Evolutionary conservation across 2,113 vertebrate species (phyloP), one percentile per base, ranked within the genome.

Genomic region (Prochilodus magdalenae): DNA sequence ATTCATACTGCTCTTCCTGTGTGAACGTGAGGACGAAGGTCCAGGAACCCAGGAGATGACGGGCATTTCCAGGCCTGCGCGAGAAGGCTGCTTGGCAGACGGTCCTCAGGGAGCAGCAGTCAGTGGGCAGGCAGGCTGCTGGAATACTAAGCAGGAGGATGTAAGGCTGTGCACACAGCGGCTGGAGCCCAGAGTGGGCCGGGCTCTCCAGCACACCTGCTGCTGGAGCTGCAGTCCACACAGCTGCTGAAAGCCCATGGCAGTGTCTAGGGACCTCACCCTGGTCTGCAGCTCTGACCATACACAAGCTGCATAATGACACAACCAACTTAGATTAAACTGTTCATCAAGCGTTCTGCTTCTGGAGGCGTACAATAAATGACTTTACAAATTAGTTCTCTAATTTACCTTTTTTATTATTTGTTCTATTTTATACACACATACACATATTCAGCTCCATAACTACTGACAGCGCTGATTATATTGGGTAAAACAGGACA

Each of bases 121-220:
- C 82, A 71, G 44, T 40, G 75, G 27, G 63, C 55, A 82, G 71
- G 69, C 51, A 30, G 36, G 24, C 40, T 20, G 13, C 11, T 65
- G 30, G 83, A 88, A 87, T 85, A 83, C 78, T 76, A 84, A 83
- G 66, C 77, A 71, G 53, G 57, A 63, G 26, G 76, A 80, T 74
- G 73, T 65, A 22, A 63, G 60, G 53, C 12, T 83, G 59, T 80
- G 77, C 74, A 71, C 76, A 75, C 30, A 83, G 26, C 29, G 76
- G 76, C 73, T 76, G 44, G 49, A 40, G 59, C 33, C 47, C 77
- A 72, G 76, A 40, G 67, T 66, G 59, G 47, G 26, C 69, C 69
- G 29, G 77, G 78, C 77, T 83, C 53, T 70, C 75, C 55, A 63
- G 67, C 71, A 73, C 82, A 86, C 77, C 81, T 86, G 84, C 81